A percentile compares a stretch with the other conserved stretches of the same genome.
Evolutionary conservation across 2,113 vertebrate species (phyloP).

Genomic region (Apaloderma vittatum): DNA sequence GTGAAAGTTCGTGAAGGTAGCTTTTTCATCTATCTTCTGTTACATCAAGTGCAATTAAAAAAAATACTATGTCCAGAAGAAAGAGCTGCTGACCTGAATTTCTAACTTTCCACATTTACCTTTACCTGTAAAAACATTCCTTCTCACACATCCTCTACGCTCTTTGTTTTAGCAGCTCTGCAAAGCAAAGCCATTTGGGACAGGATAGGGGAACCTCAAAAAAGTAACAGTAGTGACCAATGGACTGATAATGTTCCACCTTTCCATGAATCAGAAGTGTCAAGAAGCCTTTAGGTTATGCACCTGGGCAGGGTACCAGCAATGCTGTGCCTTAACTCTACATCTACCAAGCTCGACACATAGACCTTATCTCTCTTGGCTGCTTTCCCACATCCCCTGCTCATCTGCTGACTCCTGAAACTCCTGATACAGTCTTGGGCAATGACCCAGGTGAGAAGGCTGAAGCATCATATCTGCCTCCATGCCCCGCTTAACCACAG

Average conservation of each 20-base stretch:
- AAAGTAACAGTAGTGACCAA: neutral
- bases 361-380: accelerated
- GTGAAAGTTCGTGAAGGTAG: neutral
- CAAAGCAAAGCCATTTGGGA: neutral
- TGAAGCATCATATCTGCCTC: accelerated
- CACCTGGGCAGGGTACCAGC: accelerated
- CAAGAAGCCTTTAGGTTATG: neutral
- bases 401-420: neutral
- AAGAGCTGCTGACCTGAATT: neutral
- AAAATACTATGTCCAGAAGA: neutral
- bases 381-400: neutral
- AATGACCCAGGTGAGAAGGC: accelerated
- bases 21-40: neutral
- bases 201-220: neutral
- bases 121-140: neutral
- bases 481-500: neutral
- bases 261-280: neutral
- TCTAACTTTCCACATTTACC: no score
- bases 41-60: neutral
- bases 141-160: neutral
- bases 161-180: neutral
- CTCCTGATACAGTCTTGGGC: neutral
- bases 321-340: neutral
- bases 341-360: accelerated
- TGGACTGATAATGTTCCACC: neutral